A percentile compares a stretch with the other conserved stretches of the same genome.
These are phyloP conservation scores for Sebastes trivittatus DNA, from an alignment of 2,797 vertebrate species.

Conservation along the genomic window DNA sequence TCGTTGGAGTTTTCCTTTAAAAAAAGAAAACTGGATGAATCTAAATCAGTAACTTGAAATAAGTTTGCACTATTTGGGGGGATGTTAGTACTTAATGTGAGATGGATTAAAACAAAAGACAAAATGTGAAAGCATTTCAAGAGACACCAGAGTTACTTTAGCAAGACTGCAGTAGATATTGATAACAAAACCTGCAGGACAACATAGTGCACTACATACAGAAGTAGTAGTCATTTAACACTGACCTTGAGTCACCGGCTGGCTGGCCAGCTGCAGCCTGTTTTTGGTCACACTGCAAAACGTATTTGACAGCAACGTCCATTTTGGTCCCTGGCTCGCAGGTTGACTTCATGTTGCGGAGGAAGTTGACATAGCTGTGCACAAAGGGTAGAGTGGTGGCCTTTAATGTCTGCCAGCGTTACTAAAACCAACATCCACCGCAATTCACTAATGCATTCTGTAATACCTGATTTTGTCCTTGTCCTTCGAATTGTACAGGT, in stretches of 20 bases:
- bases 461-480: background rate
- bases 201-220: background rate
- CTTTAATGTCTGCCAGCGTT: background rate
- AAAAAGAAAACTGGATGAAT: background rate
- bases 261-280: background rate
- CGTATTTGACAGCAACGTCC: background rate
- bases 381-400: background rate
- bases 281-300: background rate
- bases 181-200: background rate
- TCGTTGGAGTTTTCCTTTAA: background rate
- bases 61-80: background rate
- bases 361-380: background rate
- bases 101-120: background rate
- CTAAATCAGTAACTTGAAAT: background rate
- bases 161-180: background rate
- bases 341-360: background rate
- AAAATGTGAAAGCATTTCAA: background rate
- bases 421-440: background rate
- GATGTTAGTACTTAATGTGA: background rate
- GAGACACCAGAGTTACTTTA: background rate
- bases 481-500: background rate
- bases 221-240: background rate
- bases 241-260: background rate
- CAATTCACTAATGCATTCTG: background rate
- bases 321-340: background rate